A percentile compares a stretch with the other conserved stretches of the same genome.
Conservation (phyloP, 1,140 invertebrate species). For the Probaryconus sp. region DNA sequence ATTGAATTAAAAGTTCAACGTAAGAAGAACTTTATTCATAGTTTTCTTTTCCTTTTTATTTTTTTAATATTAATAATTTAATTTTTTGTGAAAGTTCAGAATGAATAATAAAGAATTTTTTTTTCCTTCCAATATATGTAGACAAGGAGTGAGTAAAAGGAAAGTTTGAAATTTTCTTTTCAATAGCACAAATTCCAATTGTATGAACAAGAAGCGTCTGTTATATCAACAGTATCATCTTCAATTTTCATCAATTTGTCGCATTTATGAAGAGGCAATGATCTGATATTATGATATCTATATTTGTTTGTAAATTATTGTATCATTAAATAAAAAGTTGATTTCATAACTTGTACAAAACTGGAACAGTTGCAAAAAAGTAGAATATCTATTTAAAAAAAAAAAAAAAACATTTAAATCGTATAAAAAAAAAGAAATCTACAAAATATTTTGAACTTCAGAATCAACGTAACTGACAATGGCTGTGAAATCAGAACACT, state of each 20-base stretch:
- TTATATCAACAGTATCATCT: constrained; percentile 20
- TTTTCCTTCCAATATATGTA: no score
- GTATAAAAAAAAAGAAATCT: constrained; percentile 1
- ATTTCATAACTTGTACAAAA: no score
- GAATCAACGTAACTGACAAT: constrained; percentile 15
- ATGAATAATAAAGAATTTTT: no score
- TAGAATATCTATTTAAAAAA: no score
- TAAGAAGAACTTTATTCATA: no score
- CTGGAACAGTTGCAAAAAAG: no score
- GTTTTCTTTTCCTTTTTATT: no score
- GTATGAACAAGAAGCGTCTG: background rate
- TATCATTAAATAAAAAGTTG: background rate
- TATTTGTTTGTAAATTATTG: background rate
- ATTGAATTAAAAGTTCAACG: no score
- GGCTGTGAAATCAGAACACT: constrained; percentile 50
- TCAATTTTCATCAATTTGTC: constrained; percentile 35
- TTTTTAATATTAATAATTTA: no score
- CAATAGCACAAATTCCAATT: constrained; percentile 21
- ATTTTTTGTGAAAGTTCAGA: no score
- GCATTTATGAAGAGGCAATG: constrained; percentile 13
- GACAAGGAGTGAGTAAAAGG: no score
- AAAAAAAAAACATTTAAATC: background rate
- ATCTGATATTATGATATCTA: background rate
- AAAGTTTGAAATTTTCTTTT: constrained; percentile 24
- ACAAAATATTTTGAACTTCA: background rate